phyloP scores from a whole-genome alignment of 2,888 invertebrate species.

The Phengaris arion region DNA sequence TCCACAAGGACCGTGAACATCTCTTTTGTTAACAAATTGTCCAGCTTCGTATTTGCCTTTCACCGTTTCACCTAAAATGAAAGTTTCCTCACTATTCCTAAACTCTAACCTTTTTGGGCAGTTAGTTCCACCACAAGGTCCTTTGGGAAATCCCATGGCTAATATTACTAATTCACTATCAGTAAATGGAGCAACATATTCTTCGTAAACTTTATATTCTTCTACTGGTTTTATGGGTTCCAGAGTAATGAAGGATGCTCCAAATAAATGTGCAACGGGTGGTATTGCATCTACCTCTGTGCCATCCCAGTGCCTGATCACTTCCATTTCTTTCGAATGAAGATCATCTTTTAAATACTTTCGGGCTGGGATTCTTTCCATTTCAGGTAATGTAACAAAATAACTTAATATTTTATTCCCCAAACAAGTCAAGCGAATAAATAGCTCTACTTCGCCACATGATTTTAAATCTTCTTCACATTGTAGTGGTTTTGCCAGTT shows the following conservation, averaged over 20 bases:
- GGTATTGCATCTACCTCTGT: slow-evolving; percentile 64
- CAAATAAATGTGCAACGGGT: slow-evolving; percentile 68
- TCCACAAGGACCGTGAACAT: slow-evolving; percentile 72
- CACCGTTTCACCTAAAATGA: slow-evolving; percentile 61
- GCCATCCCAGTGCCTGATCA: slow-evolving; percentile 72
- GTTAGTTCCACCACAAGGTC: slow-evolving; percentile 73
- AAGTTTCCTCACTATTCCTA: slow-evolving; percentile 70
- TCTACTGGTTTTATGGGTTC: slow-evolving; percentile 60
- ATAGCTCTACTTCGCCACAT: slow-evolving; percentile 69
- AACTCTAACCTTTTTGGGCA: slow-evolving; percentile 70
- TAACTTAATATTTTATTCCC: slow-evolving; percentile 64
- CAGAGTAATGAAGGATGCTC: slow-evolving; percentile 66
- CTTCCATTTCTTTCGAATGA: slow-evolving; percentile 68
- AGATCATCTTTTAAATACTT: slow-evolving; percentile 67
- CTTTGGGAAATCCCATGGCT: slow-evolving; percentile 75
- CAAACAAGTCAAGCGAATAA: slow-evolving; percentile 61
- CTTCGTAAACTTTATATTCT: slow-evolving; percentile 57
- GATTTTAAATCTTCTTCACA: slow-evolving; percentile 71
- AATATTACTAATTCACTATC: slow-evolving; percentile 64
- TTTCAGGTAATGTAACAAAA: slow-evolving; percentile 68
- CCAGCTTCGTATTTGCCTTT: slow-evolving; percentile 70
- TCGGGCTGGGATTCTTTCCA: slow-evolving; percentile 69
- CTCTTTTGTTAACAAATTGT: slow-evolving; percentile 68
- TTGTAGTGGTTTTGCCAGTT: slow-evolving; percentile 56
- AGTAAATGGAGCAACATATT: slow-evolving; percentile 67